Conservation (phyloP, 2,113 vertebrate species). For the Serinus canaria region DNA sequence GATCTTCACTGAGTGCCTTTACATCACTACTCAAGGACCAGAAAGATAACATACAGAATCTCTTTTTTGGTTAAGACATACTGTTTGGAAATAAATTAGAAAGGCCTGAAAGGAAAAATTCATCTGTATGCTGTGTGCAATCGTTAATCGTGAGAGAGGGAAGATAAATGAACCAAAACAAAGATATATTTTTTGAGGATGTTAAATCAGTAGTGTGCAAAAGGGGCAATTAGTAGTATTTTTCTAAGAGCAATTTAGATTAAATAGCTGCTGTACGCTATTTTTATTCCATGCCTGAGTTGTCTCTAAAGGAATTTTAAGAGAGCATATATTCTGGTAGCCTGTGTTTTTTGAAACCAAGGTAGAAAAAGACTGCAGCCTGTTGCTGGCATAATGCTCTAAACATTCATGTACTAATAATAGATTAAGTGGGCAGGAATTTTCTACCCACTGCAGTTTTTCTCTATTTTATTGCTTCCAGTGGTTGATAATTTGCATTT, state of each 20-base stretch:
- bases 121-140: neutral
- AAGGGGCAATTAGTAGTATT: slow-evolving; percentile 61
- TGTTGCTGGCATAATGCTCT: slow-evolving; percentile 32
- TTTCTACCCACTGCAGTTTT: slow-evolving; percentile 36
- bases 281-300: slow-evolving; percentile 46
- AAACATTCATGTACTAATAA: slow-evolving; percentile 36
- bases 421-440: slow-evolving; percentile 43
- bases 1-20: neutral
- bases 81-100: slow-evolving; percentile 29
- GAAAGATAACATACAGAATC: neutral
- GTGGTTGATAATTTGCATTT: slow-evolving; percentile 16
- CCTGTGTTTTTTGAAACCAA: slow-evolving; percentile 40
- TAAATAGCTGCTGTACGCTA: slow-evolving; percentile 54
- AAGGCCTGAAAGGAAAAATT: neutral
- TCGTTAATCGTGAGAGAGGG: neutral
- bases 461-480: slow-evolving; percentile 26
- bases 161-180: slow-evolving; percentile 54
- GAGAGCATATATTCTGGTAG: slow-evolving; percentile 14
- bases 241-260: slow-evolving; percentile 55
- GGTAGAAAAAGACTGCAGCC: slow-evolving; percentile 23
- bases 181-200: slow-evolving; percentile 50
- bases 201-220: slow-evolving; percentile 46
- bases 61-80: neutral
- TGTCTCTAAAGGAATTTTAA: slow-evolving; percentile 42
- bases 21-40: neutral